Conservation (phyloP, 2,113 vertebrate species). For the Leptosomus discolor region DNA sequence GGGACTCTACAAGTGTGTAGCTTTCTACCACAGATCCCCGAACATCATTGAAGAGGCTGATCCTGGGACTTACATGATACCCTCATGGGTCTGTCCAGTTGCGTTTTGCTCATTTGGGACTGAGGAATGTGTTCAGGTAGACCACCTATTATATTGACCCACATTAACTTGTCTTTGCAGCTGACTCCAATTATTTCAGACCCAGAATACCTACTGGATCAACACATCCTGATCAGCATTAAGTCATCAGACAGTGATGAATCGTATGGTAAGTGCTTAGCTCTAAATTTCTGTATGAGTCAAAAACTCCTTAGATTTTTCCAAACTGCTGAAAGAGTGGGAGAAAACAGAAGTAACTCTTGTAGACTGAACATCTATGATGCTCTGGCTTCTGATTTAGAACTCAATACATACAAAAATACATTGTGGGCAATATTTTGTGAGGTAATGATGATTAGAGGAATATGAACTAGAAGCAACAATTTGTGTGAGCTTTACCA, state of each 20-base stretch:
- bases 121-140: background rate
- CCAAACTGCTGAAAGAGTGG: background rate
- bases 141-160: background rate
- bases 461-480: background rate
- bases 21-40: background rate
- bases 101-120: background rate
- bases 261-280: slow-evolving; percentile 85
- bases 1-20: background rate
- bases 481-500: background rate
- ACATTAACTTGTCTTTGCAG: slow-evolving; percentile 68
- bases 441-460: background rate
- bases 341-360: background rate
- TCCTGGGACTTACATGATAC: background rate
- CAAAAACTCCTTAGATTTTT: slow-evolving; percentile 23
- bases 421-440: background rate
- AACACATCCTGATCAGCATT: slow-evolving; percentile 94
- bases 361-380: background rate
- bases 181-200: slow-evolving; percentile 96
- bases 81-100: background rate
- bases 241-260: slow-evolving; percentile 95
- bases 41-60: background rate
- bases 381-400: background rate
- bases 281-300: slow-evolving; percentile 19
- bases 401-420: background rate
- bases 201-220: slow-evolving; percentile 93